Evolutionary conservation across 2,888 invertebrate genomes (phyloP), one percentile per base, ranked within the genome.

Genomic region (Xylocampa areola): DNA sequence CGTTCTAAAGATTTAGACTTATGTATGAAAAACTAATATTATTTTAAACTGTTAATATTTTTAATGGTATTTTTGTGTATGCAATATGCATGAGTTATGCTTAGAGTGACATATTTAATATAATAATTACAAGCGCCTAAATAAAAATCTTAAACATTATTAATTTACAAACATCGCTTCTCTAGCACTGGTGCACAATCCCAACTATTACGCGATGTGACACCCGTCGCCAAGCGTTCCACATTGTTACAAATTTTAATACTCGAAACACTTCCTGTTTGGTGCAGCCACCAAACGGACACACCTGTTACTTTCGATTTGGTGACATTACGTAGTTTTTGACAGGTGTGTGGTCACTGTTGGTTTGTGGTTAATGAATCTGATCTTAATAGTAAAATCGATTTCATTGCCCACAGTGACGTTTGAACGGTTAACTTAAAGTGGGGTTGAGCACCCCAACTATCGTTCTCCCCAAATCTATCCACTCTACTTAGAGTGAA

Each of bases 201-300:
- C 10, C 10, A 47, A 35, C 11, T 54, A 45, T 70, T 73, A 68
- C 61, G 71, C 40, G 54, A 70, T 44, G 61, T 52, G 51, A 64
- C 68, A 64, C 45, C 7, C 33, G 48, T 43, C 52, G 37, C 64
- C 45, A 39, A 29, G 36, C 25, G 59, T 35, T 57, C 61, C 47
- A 73, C 55, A 62, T 62, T 57, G 57, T 68, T 65, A 73, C 64
- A 68, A 71, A 61, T 68, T 68, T 55, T 68, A 63, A 60, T 63
- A 43, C 21, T 29, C 37, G 36, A 47, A 36, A 35, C 39, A 51
- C 50, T 71, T 71, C 66, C 69, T 53, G 50, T 45, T 57, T 5
- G 5, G 7, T 17, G 53, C 40, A 44, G 43, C 68, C 53, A 45
- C 52, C 44, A 44, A 39, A 33, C 8, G 1, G 35, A 17, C 29